phyloP scores from a whole-genome alignment of 2,888 invertebrate genomes.

The Apamea monoglypha region DNA sequence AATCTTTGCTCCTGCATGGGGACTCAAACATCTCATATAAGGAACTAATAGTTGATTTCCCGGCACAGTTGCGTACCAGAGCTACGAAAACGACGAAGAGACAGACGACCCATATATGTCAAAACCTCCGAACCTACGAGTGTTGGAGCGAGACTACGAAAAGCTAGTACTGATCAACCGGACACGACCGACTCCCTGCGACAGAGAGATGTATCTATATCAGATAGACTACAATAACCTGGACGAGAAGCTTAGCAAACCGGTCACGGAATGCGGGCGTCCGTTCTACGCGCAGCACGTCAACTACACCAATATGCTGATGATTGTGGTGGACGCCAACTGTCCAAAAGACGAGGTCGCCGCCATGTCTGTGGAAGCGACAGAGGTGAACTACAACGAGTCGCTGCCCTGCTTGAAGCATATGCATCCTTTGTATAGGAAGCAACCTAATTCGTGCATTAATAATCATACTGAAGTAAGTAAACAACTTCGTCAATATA shows the following conservation, averaged over 20 bases:
- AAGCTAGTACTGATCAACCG: conserved; percentile 92
- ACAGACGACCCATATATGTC: conserved; percentile 82
- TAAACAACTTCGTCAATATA: neutral
- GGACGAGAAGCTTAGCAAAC: conserved; percentile 88
- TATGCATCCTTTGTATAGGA: conserved; percentile 91
- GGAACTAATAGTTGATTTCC: conserved; percentile 41
- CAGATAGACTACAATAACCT: conserved; percentile 87
- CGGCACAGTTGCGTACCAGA: conserved; percentile 80
- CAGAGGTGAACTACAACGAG: conserved; percentile 90
- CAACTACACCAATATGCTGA: conserved; percentile 94
- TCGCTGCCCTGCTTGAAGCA: conserved; percentile 91
- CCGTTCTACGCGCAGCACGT: conserved; percentile 94
- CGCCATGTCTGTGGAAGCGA: conserved; percentile 83
- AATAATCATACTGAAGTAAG: conserved; percentile 94
- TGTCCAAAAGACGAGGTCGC: conserved; percentile 89
- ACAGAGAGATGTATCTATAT: conserved; percentile 92
- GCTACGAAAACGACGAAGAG: conserved; percentile 89
- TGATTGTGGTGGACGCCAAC: conserved; percentile 93
- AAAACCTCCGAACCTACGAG: conserved; percentile 82
- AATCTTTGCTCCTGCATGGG: conserved; percentile 59
- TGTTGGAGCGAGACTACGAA: conserved; percentile 91
- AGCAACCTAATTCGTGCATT: conserved; percentile 94
- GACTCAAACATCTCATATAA: neutral
- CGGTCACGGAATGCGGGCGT: conserved; percentile 84
- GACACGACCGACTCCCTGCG: conserved; percentile 96